These are phyloP conservation scores for Drosophila nigritarsus DNA, from an alignment of 2,888 invertebrate genomes.

Conservation along the genomic window DNA sequence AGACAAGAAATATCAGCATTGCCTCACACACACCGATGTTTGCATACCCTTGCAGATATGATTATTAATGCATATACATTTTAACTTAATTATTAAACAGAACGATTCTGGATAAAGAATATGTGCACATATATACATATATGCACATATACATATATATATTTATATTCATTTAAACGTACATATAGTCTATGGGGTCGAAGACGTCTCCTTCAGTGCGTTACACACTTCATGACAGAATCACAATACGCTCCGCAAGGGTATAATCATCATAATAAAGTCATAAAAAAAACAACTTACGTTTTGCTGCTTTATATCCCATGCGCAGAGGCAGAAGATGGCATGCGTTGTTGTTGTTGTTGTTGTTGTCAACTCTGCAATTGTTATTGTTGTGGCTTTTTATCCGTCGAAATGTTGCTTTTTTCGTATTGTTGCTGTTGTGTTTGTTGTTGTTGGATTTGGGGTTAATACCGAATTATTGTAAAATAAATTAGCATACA, in stretches of 20 bases:
- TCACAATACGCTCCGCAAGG: neutral
- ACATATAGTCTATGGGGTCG: neutral
- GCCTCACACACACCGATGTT: neutral
- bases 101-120: neutral
- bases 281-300: constrained; percentile 58
- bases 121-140: neutral
- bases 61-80: neutral
- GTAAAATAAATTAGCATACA: constrained; percentile 77
- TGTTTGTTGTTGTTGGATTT: constrained; percentile 56
- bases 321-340: constrained; percentile 39
- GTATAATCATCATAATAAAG: constrained; percentile 34
- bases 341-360: constrained; percentile 28
- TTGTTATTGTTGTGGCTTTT: constrained; percentile 29
- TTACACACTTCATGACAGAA: neutral
- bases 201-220: neutral
- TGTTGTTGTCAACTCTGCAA: constrained; percentile 22
- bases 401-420: constrained; percentile 29
- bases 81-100: neutral
- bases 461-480: constrained; percentile 73
- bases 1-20: constrained; percentile 2
- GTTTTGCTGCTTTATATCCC: constrained; percentile 73
- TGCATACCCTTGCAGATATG: neutral
- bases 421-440: constrained; percentile 12
- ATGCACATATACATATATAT: neutral
- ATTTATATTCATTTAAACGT: neutral